These are phyloP conservation scores for Drosophila cardini DNA, from an alignment of 1,140 invertebrate species.

Conservation along the genomic window DNA sequence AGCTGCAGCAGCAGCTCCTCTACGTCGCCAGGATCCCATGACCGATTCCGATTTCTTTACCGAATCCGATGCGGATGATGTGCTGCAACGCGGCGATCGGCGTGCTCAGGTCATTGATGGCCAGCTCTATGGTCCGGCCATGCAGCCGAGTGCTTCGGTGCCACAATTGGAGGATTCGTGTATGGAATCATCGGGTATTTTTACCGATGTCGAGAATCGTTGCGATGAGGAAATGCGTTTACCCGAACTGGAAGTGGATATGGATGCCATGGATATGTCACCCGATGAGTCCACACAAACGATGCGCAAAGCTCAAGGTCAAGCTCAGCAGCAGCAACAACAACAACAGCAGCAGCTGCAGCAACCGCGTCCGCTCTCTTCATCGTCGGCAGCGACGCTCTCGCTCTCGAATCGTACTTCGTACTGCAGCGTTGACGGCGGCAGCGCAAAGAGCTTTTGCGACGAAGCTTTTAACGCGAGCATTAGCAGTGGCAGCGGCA, in stretches of 20 bases:
- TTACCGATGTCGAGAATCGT: constrained; percentile 92
- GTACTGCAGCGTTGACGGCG: constrained; percentile 81
- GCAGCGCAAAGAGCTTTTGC: constrained; percentile 75
- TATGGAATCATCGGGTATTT: constrained; percentile 94
- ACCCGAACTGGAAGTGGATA: constrained; percentile 67
- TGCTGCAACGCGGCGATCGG: constrained; percentile 89
- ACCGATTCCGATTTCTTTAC: constrained; percentile 95
- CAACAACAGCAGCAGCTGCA: constrained; percentile 42
- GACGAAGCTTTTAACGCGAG: constrained; percentile 74
- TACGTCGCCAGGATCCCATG: constrained; percentile 91
- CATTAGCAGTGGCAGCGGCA: constrained; percentile 22
- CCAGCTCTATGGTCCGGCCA: constrained; percentile 90
- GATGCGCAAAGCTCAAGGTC: constrained; percentile 73
- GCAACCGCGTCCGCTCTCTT: constrained; percentile 63
- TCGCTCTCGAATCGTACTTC: constrained; percentile 84
- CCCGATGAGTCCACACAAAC: constrained; percentile 86
- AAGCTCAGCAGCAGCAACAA: constrained; percentile 64
- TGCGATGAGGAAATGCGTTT: constrained; percentile 84
- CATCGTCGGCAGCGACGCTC: constrained; percentile 73
- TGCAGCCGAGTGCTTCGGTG: constrained; percentile 83
- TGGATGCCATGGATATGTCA: constrained; percentile 85
- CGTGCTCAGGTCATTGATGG: constrained; percentile 93
- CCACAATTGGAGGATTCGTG: constrained; percentile 86
- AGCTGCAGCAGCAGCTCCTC: constrained; percentile 31
- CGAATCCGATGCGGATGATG: constrained; percentile 93